Conservation (phyloP, 2,888 invertebrate genomes). For the Tipula unca region DNA sequence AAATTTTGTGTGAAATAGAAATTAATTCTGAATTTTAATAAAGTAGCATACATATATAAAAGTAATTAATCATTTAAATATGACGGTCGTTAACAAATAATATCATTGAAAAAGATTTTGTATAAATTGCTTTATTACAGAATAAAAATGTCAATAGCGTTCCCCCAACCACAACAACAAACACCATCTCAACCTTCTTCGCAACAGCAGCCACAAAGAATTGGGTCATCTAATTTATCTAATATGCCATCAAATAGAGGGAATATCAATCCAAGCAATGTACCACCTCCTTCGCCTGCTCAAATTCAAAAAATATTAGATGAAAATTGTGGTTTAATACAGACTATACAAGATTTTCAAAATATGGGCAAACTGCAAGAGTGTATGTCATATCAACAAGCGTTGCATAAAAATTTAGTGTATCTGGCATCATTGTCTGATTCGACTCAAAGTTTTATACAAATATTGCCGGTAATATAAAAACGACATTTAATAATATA, state of each 20-base stretch:
- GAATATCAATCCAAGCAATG: conserved; percentile 32
- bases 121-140: conserved; percentile 23
- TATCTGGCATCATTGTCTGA: conserved; percentile 96
- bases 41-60: neutral
- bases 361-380: conserved; percentile 89
- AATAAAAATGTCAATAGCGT: conserved; percentile 44
- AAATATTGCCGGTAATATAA: conserved; percentile 72
- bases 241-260: neutral
- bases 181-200: conserved; percentile 31
- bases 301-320: conserved; percentile 94
- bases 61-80: neutral
- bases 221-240: neutral
- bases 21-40: neutral
- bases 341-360: conserved; percentile 95
- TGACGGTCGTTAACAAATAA: neutral
- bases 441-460: conserved; percentile 85
- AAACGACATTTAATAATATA: neutral
- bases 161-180: conserved; percentile 35
- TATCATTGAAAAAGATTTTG: neutral
- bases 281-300: conserved; percentile 67
- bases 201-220: conserved; percentile 28
- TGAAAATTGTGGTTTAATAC: conserved; percentile 94
- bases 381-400: conserved; percentile 89
- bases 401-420: conserved; percentile 89
- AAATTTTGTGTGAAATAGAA: neutral